Conservation (phyloP, 2,113 vertebrate species). For the Archocentrus centrarchus region DNA sequence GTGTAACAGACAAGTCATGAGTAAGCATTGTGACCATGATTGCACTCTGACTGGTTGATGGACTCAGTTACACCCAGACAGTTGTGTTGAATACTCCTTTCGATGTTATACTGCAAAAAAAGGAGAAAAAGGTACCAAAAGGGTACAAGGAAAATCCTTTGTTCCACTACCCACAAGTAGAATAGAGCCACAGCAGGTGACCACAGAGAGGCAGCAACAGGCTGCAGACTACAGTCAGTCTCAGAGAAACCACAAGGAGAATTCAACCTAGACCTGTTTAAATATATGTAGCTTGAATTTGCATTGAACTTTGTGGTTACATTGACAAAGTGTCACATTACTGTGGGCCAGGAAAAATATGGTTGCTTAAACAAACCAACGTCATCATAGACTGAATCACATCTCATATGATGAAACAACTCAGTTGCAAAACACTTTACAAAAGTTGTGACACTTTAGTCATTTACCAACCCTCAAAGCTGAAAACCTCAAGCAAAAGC, state of each 20-base stretch:
- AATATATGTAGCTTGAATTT: background rate
- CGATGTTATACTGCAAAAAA: no score
- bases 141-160: background rate
- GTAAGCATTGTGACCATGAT: background rate
- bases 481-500: background rate
- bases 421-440: slow-evolving; percentile 11
- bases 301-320: background rate
- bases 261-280: background rate
- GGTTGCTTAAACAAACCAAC: slow-evolving; percentile 31
- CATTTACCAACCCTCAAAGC: background rate
- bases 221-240: background rate
- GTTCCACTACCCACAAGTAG: background rate
- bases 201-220: slow-evolving; percentile 40
- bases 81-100: background rate
- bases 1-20: background rate
- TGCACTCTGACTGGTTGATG: background rate
- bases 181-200: background rate
- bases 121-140: no score
- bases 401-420: slow-evolving; percentile 2
- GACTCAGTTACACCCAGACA: background rate
- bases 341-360: background rate
- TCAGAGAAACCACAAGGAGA: background rate
- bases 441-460: background rate
- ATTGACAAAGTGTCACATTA: background rate
- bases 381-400: slow-evolving; percentile 17